Conservation (phyloP, 2,888 invertebrate genomes). For the Eupithecia centaureata region DNA sequence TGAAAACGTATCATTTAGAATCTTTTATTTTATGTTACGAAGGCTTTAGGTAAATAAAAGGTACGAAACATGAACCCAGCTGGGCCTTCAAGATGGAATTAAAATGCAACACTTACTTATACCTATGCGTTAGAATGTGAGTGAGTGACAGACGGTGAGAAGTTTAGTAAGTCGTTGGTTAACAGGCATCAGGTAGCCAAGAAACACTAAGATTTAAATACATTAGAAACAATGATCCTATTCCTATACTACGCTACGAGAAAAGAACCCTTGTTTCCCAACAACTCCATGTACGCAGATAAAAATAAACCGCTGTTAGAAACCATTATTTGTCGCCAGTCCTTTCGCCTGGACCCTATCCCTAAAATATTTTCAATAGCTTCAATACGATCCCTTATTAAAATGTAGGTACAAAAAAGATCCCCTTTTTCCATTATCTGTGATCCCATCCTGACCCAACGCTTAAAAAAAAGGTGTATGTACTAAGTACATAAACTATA, state of each 20-base stretch:
- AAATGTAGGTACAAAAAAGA: constrained; percentile 19
- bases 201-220: background rate
- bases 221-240: background rate
- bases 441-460: constrained; percentile 15
- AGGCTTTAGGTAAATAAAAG: too few species aligned
- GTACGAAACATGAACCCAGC: too few species aligned
- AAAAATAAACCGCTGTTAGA: background rate
- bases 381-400: constrained; percentile 9
- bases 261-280: background rate
- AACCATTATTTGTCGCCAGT: background rate
- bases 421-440: constrained; percentile 12
- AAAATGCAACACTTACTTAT: too few species aligned
- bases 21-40: too few species aligned
- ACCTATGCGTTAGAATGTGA: too few species aligned
- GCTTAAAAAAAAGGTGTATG: constrained; percentile 23
- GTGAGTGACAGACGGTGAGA: too few species aligned
- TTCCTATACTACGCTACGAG: background rate
- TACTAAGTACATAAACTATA: constrained; percentile 12
- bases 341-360: constrained; percentile 2
- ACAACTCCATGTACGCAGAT: background rate
- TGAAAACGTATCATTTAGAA: too few species aligned
- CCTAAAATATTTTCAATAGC: constrained; percentile 4
- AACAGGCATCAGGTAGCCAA: background rate
- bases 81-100: too few species aligned
- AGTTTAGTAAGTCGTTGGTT: too few species aligned